phyloP scores from a whole-genome alignment of 1,140 invertebrate species.

The Bombyx mandarina region DNA sequence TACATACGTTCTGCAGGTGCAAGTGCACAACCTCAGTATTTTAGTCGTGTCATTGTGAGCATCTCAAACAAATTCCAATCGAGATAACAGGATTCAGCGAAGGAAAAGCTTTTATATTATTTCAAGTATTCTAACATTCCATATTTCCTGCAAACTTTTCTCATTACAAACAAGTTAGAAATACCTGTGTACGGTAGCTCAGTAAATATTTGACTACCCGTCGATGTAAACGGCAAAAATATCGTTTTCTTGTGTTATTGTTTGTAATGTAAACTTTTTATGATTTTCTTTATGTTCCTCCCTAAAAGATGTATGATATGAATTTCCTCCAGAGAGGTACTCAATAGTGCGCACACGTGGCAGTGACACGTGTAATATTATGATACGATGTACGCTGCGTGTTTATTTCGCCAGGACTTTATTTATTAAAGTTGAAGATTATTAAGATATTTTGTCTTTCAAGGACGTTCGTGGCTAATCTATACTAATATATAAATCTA shows the following conservation, averaged over 20 bases:
- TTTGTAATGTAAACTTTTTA: conserved; percentile 7
- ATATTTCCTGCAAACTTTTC: conserved; percentile 15
- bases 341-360: conserved; percentile 5
- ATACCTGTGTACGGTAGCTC: conserved; percentile 16
- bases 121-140: no score
- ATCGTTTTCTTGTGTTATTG: conserved; percentile 15
- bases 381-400: no score
- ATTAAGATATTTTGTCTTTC: neutral
- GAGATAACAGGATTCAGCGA: no score
- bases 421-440: no score
- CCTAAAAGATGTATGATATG: conserved; percentile 1
- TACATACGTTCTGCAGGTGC: no score
- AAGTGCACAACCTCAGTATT: no score
- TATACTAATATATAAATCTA: no score
- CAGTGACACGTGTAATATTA: neutral
- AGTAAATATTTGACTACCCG: conserved; percentile 23
- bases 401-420: no score
- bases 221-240: conserved; percentile 10
- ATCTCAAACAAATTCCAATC: no score
- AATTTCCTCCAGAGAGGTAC: conserved; percentile 2
- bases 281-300: conserved; percentile 1
- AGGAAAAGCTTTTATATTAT: no score
- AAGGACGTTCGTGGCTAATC: neutral
- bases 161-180: conserved; percentile 17
- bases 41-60: no score